Evolutionary conservation across 1,140 invertebrate genomes (phyloP), one percentile per base, ranked within the genome.

Genomic region (Augochlora pura): DNA sequence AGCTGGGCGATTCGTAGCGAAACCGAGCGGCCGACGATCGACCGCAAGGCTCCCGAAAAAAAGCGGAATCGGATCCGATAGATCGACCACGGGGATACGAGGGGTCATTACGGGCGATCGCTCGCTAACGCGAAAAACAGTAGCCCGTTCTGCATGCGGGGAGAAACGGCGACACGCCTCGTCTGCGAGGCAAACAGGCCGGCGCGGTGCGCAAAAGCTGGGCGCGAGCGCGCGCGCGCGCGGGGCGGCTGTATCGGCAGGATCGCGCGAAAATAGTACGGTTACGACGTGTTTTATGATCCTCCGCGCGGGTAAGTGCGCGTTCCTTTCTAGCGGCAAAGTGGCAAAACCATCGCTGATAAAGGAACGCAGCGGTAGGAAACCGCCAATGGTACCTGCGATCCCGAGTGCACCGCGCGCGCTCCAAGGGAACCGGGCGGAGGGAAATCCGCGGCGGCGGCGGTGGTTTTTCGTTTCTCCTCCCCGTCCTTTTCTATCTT

Each of bases 291-390:
- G 84, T 81, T 89, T 88, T 89, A 88, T 85, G 84, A 89, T 57
- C 18, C 21, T 32, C 32, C 32, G 79, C 84, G 63, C 78, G 80
- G 71, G 70, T 81, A 86, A 83, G 73, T 85, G 63, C 83, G 84
- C 82, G 79, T 87, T 86, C 85, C 85, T 87, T 87, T 86, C 84
- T 83, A 85, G 76, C 83, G 81, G 81, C 83, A 82, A 84, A 85
- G 81, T 89, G 84, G 86, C 78, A 88, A 89, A 89, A 89, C 82
- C 84, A 82, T 87, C 86, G n/a, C 83, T 80, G 82, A 88, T 89
- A 88, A 88, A 88, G 83, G 82, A 83, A 88, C 82, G 81, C 71
- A 5, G 70, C 59, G 59, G 42, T 46, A 71, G 73, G 82, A 62
- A 81, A 77, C 73, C 71, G 82, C 25, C 54, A 68, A 77, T 77